Percentiles rank a stretch among this genome's conserved stretches.
These are phyloP conservation scores for Theonella swinhoei DNA, from an alignment of 37 sponge, comb jelly and placozoan genomes.

Conservation along the genomic window DNA sequence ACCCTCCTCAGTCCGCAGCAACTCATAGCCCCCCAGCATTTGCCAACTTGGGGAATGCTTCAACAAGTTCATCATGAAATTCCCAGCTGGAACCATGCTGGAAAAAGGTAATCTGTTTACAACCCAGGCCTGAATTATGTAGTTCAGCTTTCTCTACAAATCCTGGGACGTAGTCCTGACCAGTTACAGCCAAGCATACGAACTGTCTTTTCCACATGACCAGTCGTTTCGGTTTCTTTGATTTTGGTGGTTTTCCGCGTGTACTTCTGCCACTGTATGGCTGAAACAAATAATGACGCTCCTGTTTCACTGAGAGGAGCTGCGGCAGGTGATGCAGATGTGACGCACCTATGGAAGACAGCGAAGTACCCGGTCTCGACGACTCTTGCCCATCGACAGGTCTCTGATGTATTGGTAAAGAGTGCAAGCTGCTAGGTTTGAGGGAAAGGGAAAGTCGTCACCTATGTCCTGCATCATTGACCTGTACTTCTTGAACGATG, in stretches of 20 bases:
- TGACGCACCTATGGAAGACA: background rate
- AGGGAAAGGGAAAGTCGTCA: too few species aligned
- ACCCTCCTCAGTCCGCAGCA: background rate
- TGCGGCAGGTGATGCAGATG: too few species aligned
- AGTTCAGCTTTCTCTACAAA: background rate
- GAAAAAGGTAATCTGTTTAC: background rate
- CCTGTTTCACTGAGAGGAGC: background rate
- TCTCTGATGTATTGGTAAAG: too few species aligned
- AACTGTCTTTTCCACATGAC: background rate
- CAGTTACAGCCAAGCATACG: background rate
- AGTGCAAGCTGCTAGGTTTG: too few species aligned
- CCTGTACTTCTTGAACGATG: too few species aligned
- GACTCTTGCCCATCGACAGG: too few species aligned
- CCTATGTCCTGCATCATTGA: too few species aligned
- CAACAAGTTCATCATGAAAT: background rate
- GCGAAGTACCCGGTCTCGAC: too few species aligned
- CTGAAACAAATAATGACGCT: background rate
- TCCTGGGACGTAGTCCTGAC: background rate
- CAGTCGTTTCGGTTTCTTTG: background rate
- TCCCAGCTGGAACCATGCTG: background rate
- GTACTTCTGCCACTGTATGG: too few species aligned
- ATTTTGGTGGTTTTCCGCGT: background rate
- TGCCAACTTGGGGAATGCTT: background rate
- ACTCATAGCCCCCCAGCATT: background rate
- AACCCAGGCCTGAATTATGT: background rate